These are phyloP conservation scores for Amphipyra berbera DNA, from an alignment of 2,888 invertebrate genomes.

Conservation along the genomic window DNA sequence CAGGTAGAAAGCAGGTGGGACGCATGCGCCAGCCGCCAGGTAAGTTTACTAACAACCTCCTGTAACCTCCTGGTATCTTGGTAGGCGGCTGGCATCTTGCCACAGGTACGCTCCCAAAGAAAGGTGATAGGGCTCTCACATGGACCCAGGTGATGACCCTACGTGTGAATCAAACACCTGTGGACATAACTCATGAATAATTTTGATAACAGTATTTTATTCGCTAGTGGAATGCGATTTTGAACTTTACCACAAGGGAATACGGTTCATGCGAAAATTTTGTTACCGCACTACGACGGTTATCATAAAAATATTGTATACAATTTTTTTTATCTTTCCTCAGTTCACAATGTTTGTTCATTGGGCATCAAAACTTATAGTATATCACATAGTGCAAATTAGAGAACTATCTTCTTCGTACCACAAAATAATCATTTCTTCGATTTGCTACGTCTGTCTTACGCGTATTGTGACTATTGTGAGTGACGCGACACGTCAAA, in stretches of 20 bases:
- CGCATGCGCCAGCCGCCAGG: conserved; percentile 89
- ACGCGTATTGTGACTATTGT: conserved; percentile 5
- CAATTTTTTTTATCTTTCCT: no score
- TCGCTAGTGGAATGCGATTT: conserved; percentile 6
- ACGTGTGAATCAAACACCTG: conserved; percentile 47
- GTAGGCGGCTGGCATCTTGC: conserved; percentile 89
- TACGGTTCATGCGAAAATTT: conserved; percentile 15
- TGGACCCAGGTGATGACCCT: conserved; percentile 75
- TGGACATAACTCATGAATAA: conserved; percentile 25
- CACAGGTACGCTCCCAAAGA: conserved; percentile 88
- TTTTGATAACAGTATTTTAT: conserved; percentile 19
- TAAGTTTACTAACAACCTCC: conserved; percentile 70
- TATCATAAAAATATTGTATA: no score
- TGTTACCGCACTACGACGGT: no score
- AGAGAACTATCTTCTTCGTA: neutral
- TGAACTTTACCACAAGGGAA: conserved; percentile 21
- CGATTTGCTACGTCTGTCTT: conserved; percentile 19
- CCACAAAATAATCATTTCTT: conserved; percentile 19
- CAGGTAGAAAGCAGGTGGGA: conserved; percentile 83
- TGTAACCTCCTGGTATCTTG: conserved; percentile 74
- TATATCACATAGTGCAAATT: no score
- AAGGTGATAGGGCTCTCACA: conserved; percentile 77
- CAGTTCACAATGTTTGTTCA: no score
- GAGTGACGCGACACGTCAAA: conserved; percentile 49
- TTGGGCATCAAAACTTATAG: no score